These are phyloP conservation scores for Beaufortia kweichowensis DNA, from an alignment of 2,113 vertebrate species.

Conservation along the genomic window DNA sequence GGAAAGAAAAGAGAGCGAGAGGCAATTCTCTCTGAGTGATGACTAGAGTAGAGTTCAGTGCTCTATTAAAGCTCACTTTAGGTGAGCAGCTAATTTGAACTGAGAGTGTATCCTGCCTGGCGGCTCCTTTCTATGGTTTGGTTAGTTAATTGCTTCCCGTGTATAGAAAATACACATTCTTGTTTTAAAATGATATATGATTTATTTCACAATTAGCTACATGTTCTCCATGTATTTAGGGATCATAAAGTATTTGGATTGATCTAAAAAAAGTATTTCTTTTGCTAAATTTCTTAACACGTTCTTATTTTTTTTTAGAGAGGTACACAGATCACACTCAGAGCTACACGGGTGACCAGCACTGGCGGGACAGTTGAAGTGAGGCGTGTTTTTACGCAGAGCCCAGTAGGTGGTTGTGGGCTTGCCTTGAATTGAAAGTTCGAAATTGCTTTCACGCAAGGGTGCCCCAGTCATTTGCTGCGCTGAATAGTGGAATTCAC, in stretches of 20 bases:
- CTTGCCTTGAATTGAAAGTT: constrained; percentile 65
- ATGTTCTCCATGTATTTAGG: no score
- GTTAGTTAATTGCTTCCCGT: constrained; percentile 39
- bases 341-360: constrained; percentile 35
- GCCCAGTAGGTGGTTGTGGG: constrained; percentile 62
- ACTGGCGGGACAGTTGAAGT: constrained; percentile 38
- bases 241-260: no score
- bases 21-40: constrained; percentile 64
- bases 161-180: constrained; percentile 43
- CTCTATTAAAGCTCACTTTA: constrained; percentile 50
- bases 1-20: constrained; percentile 27
- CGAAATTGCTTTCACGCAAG: constrained; percentile 76
- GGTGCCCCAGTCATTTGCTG: constrained; percentile 69
- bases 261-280: no score
- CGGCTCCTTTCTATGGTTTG: constrained; percentile 59
- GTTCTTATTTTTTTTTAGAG: constrained; percentile 47
- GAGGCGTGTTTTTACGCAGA: constrained; percentile 52
- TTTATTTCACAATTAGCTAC: constrained; percentile 59
- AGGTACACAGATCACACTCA: neutral
- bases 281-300: constrained; percentile 11
- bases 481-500: constrained; percentile 71
- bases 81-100: constrained; percentile 66
- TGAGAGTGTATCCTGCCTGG: constrained; percentile 56
- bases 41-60: constrained; percentile 42
- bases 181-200: constrained; percentile 51